phyloP scores from a whole-genome alignment of 2,113 vertebrate genomes.

The Dromaius novaehollandiae region DNA sequence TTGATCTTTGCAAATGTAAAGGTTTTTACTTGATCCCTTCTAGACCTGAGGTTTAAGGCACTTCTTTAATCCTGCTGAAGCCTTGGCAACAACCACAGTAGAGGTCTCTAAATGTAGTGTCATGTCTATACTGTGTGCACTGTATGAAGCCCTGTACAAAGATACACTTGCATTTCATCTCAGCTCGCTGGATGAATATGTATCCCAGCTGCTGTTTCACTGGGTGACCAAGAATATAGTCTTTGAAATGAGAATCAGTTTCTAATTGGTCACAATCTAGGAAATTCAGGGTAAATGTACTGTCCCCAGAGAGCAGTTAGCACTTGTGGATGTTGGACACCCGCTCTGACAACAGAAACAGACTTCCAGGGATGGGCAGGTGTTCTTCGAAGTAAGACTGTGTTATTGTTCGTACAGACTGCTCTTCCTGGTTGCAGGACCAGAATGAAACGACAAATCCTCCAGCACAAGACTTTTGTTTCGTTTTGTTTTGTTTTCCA shows the following conservation, averaged over 20 bases:
- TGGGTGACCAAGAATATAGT: not conserved
- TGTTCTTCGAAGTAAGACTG: not conserved
- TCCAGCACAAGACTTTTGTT: not conserved
- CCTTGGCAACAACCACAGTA: no score
- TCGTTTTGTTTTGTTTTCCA: not conserved
- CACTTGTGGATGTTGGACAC: not conserved
- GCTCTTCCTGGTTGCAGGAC: not conserved
- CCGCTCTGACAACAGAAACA: not conserved
- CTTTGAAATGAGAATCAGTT: not conserved
- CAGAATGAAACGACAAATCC: not conserved
- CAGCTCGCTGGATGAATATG: no score
- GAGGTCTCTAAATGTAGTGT: not conserved
- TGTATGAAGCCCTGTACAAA: not conserved
- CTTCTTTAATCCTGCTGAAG: no score
- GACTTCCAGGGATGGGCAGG: not conserved
- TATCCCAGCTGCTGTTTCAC: not conserved
- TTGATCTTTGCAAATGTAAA: no score
- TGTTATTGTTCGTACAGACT: not conserved
- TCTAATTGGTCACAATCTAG: not conserved
- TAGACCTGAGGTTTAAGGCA: no score
- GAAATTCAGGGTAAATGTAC: not conserved
- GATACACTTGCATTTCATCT: not conserved
- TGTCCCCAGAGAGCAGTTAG: not conserved
- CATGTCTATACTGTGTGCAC: not conserved
- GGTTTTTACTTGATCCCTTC: no score